These are phyloP conservation scores for Saguinus midas DNA, from an alignment of 2,113 vertebrate genomes.

Conservation along the genomic window DNA sequence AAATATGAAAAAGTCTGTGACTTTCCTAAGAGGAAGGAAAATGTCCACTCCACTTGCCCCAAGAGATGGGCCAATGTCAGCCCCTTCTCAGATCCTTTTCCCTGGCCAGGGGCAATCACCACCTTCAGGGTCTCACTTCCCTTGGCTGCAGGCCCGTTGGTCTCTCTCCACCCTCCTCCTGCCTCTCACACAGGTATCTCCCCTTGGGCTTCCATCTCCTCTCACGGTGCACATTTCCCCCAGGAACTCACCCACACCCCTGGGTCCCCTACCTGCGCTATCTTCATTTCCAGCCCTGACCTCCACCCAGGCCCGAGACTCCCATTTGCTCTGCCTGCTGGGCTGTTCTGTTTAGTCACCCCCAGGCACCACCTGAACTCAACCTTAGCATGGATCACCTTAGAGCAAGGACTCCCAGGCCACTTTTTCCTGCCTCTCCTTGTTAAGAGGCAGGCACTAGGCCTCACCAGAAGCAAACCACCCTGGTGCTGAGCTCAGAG, in stretches of 20 bases:
- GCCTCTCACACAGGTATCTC: background rate
- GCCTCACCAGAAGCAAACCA: background rate
- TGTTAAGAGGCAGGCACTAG: background rate
- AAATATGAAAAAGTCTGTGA: too few species aligned
- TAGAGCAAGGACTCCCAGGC: background rate
- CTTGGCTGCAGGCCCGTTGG: fast-evolving
- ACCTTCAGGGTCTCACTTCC: background rate
- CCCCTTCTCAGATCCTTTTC: background rate
- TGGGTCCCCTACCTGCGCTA: background rate
- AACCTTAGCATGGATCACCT: fast-evolving
- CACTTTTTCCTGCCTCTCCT: background rate
- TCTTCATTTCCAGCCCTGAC: background rate
- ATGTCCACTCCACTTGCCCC: background rate
- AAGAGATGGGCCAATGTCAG: fast-evolving
- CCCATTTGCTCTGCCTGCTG: too few species aligned
- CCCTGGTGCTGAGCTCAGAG: background rate
- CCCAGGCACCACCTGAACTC: fast-evolving
- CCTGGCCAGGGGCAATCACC: fast-evolving
- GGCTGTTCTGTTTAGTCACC: background rate
- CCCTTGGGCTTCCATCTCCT: fast-evolving
- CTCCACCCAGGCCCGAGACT: background rate
- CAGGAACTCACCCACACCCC: background rate
- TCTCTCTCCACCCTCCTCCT: too few species aligned
- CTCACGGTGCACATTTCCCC: fast-evolving
- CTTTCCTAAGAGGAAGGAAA: background rate